Evolutionary conservation across 2,797 vertebrate species (phyloP).

Genomic region (Spinibarbus caldwelli): DNA sequence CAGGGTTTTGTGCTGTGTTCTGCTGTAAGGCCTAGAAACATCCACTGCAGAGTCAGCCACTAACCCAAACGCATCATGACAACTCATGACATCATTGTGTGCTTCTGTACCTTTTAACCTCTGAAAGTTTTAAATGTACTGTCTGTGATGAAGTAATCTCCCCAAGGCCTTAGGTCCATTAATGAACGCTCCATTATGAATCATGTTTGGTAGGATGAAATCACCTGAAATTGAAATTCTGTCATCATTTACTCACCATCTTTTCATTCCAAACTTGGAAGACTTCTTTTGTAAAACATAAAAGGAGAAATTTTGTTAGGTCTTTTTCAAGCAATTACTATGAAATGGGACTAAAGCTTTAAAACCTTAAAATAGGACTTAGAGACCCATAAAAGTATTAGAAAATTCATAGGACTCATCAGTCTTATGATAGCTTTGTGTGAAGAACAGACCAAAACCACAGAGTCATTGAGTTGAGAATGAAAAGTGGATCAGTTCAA

Average conservation of each 20-base stretch:
- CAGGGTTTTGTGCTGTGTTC: constrained; percentile 51
- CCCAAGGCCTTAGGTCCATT: constrained; percentile 18
- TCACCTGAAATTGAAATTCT: constrained; percentile 4
- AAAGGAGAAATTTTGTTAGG: not conserved
- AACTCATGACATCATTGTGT: constrained; percentile 25
- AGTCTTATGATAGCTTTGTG: not conserved
- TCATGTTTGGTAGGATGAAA: constrained; percentile 25
- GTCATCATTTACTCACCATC: constrained; percentile 7
- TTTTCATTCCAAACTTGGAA: not conserved
- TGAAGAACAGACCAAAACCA: not conserved
- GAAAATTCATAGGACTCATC: not conserved
- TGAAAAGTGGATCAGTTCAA: not conserved
- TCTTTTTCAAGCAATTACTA: not conserved
- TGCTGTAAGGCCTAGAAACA: constrained; percentile 37
- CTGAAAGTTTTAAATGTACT: constrained; percentile 28
- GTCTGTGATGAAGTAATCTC: not conserved
- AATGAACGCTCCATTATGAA: not conserved
- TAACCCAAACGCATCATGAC: constrained; percentile 32
- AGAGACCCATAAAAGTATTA: not conserved
- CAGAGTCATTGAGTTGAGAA: not conserved
- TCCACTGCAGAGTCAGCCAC: constrained; percentile 55
- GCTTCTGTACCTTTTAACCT: constrained; percentile 19
- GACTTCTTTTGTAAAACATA: no score
- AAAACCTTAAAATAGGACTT: not conserved
- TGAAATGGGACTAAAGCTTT: not conserved